Base-by-base conservation (phyloP, 2,113 vertebrate species). In the Uria aalge region DNA sequence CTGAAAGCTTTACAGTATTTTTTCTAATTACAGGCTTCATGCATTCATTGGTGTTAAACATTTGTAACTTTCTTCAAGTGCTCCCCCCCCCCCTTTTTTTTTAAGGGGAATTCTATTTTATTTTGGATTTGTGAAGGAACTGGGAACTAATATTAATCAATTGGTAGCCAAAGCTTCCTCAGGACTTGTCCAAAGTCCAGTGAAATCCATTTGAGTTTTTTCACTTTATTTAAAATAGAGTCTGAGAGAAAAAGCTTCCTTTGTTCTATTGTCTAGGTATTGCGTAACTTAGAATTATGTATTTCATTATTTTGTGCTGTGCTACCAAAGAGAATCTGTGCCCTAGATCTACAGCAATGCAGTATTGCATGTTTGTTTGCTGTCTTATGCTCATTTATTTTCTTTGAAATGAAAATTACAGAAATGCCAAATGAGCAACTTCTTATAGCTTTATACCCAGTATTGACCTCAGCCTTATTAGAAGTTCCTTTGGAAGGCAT, bases 331-430 rank as follows among this genome's bases (percentile, higher is more conserved):
- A 75, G 56, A 91, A 32, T 83, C 59, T 74, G 59, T 79, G 56
- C 45, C 63, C 72, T 29, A 76, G 55, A 80, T 91, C 27, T 63
- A 59, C 47, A 85, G 59, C 36, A 34, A 8, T 38, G 41, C 68
- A 76, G 30, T 53, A 48, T 60, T 92, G 73, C 4, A 0, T 56
- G 55, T 71, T 40, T 63, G 43, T 88, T 90, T 94, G 83, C 71
- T 17, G 2, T 55, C 17, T 82, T 43, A 62, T 19, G 81, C 67
- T 90, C 50, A 12, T 76, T 86, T 78, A 32, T 67, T 84, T 87
- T 91, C 82, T 95, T 96, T 92, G 87, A 95, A 96, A 89, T 90
- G 56, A 97, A 97, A 94, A 92, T 92, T 82, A 57, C 17, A 85
- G 62, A 97, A 85, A 63, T 52, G 43, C 84, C 81, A 53, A 80